Base-by-base conservation (phyloP, 2,113 vertebrate genomes). In the Hucho hucho region DNA sequence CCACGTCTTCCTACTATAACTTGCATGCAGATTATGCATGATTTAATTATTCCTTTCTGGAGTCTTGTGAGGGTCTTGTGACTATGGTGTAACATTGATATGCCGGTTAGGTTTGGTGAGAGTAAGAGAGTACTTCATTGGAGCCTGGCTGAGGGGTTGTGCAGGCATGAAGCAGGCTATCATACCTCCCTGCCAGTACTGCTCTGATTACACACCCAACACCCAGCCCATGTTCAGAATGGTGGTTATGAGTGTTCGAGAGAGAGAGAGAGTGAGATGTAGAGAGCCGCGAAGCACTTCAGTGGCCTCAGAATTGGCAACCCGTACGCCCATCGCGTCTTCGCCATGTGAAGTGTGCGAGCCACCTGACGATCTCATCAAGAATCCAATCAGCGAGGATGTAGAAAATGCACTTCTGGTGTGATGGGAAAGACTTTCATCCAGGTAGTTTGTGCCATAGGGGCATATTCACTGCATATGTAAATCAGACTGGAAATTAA, bases 331-430 rank as follows among this genome's bases (percentile, higher is more conserved):
- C 65, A 64, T 72, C 61, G 81, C 67, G 24, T 53, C 63, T 63
- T 65, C 89, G 83, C 86, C 49, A 87, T 87, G 85, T 90, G 84
- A 83, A 89, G 87, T 79, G 87, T 69, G 3, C 69, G 75, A 89
- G 90, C 89, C 87, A 84, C 88, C 86, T 86, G 85, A 90, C 89
- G 88, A 89, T 90, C 90, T 92, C 92, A 93, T 92, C 91, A 92
- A 93, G 93, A 94, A 95, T 96, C 94, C 96, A 97, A 96, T 97
- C 97, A 97, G 93, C 92, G 91, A 95, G 94, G 95, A 95, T 89
- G 74, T 73, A 43, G 37, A 29, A 77, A 87, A 90, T 82, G 78
- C 81, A 75, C 89, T 88, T 84, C 67, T 78, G 64, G 76, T 80
- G 79, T 86, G 86, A 89, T 87, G 86, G 77, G 59, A 43, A 67